Conservation (phyloP, 2,113 vertebrate species). For the Phoenicopterus ruber region DNA sequence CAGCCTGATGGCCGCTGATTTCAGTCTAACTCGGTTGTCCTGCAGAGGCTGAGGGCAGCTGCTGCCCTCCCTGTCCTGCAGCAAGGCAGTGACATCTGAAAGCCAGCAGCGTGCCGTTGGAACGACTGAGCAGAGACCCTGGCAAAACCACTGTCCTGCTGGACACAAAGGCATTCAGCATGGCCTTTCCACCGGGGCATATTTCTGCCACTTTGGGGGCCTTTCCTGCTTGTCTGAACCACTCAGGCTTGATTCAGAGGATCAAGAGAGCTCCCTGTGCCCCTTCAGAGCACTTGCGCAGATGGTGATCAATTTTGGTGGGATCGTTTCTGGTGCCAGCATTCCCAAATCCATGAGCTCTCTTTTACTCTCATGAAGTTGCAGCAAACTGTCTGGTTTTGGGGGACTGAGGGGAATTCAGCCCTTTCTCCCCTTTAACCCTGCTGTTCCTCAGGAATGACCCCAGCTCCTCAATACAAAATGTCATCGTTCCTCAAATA, state of each 20-base stretch:
- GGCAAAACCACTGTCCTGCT: neutral
- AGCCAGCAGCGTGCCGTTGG: neutral
- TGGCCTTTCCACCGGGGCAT: neutral
- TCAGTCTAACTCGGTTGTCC: neutral
- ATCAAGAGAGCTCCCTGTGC: neutral
- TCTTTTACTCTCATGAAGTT: neutral
- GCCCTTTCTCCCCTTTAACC: neutral
- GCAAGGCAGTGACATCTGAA: neutral
- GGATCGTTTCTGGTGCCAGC: neutral
- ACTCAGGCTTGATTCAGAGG: neutral
- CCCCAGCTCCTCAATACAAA: neutral
- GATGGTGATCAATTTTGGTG: neutral
- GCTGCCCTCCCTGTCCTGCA: neutral
- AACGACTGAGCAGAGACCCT: neutral
- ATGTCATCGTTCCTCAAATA: rapidly evolving
- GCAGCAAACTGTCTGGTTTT: neutral
- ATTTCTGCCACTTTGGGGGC: neutral
- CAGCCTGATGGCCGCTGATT: neutral
- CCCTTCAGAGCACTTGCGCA: neutral
- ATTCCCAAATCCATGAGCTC: neutral
- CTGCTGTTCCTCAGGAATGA: neutral
- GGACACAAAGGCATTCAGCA: too few relatives aligned
- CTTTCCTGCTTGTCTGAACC: neutral
- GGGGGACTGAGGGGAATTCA: neutral
- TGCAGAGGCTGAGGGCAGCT: neutral